Evolutionary conservation across 2,113 vertebrate species (phyloP).

Genomic region (Paralichthys olivaceus): DNA sequence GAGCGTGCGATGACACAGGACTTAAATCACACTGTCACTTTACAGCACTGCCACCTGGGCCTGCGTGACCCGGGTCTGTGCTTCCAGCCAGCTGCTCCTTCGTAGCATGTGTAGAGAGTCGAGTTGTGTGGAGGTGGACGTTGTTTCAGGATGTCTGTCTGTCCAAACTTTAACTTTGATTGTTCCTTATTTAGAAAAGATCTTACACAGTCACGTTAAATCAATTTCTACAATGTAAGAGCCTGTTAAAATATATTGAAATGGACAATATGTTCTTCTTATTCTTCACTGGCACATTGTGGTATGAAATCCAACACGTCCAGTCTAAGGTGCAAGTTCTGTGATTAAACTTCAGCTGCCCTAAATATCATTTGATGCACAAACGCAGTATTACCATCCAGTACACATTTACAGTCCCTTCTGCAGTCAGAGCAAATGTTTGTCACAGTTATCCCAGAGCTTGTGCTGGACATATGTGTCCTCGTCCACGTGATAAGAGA

Average conservation of each 20-base stretch:
- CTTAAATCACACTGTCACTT: constrained; percentile 81
- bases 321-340: too few species aligned
- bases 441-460: not conserved
- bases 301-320: too few species aligned
- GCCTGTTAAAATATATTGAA: not conserved
- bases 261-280: not conserved
- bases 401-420: not conserved
- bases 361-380: not conserved
- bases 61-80: constrained; percentile 47
- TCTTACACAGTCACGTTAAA: too few species aligned
- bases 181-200: not conserved
- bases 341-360: not conserved
- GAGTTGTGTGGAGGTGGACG: not conserved
- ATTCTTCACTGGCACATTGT: too few species aligned
- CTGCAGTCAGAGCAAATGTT: not conserved
- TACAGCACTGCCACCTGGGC: constrained; percentile 64
- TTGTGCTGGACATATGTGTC: not conserved
- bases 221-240: too few species aligned
- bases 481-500: not conserved
- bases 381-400: not conserved
- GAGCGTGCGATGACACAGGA: constrained; percentile 55
- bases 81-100: constrained; percentile 43
- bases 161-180: too few species aligned
- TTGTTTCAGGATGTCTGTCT: too few species aligned
- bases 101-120: not conserved